These are phyloP conservation scores for Rynchops niger DNA, from an alignment of 2,113 vertebrate species.

Conservation along the genomic window DNA sequence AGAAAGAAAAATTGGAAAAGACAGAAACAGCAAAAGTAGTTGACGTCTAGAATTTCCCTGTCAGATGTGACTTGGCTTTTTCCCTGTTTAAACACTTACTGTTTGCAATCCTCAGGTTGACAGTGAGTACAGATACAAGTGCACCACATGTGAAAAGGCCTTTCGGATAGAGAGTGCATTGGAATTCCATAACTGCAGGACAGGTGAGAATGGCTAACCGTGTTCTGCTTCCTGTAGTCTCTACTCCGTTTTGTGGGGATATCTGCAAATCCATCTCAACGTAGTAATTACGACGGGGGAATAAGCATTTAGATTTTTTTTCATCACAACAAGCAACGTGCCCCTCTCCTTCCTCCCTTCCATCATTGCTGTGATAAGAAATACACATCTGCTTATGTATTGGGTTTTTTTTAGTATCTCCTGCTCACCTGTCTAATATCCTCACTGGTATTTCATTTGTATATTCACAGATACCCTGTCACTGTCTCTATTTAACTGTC, in stretches of 20 bases:
- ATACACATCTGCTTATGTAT: background rate
- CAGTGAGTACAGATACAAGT: slow-evolving; percentile 89
- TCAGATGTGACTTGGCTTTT: background rate
- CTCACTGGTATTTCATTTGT: background rate
- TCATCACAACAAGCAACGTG: background rate
- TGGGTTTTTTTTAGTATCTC: background rate
- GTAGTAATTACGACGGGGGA: background rate
- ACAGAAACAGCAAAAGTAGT: background rate
- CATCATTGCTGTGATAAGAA: background rate
- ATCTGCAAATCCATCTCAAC: background rate
- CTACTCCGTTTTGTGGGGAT: background rate
- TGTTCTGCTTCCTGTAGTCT: background rate
- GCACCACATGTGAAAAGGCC: slow-evolving; percentile 90
- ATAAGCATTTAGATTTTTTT: background rate
- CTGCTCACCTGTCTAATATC: background rate
- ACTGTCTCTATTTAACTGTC: background rate
- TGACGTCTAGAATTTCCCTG: background rate
- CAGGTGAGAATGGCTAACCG: slow-evolving; percentile 76
- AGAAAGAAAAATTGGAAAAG: background rate
- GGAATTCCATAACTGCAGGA: slow-evolving; percentile 97
- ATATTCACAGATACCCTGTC: background rate
- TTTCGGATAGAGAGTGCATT: slow-evolving; percentile 94
- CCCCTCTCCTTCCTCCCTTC: background rate
- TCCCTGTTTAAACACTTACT: background rate
- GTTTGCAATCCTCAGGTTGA: slow-evolving; percentile 80